Percentiles rank a stretch among this genome's conserved stretches.
Conservation (phyloP, 2,113 vertebrate species). For the Rostratula benghalensis region DNA sequence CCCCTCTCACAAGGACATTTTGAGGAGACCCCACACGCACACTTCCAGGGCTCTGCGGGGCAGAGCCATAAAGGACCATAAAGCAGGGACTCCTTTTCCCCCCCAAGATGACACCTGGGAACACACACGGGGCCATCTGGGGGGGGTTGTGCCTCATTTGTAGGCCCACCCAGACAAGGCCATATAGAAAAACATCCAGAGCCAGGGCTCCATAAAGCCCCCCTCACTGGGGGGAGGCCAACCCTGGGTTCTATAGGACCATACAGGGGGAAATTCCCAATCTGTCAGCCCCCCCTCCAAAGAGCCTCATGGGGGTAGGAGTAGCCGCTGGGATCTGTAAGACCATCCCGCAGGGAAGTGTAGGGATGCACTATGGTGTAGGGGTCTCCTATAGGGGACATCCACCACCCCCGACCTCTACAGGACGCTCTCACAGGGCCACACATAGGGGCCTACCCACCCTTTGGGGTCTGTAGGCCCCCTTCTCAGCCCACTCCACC, state of each 20-base stretch:
- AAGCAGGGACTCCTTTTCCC: no score
- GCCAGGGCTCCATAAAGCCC: no score
- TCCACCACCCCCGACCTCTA: neutral
- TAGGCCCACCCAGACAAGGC: neutral
- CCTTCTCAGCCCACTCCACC: no score
- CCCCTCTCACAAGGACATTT: neutral
- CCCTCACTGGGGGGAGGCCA: neutral
- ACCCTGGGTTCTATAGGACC: neutral
- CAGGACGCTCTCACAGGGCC: neutral
- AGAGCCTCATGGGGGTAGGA: fast-evolving
- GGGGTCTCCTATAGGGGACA: no score
- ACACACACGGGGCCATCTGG: neutral
- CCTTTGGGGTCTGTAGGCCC: neutral
- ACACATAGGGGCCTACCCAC: neutral
- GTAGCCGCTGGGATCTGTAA: no score
- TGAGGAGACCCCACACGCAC: neutral
- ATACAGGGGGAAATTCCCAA: neutral
- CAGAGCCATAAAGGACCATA: fast-evolving
- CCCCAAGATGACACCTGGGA: no score
- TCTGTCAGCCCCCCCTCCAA: no score
- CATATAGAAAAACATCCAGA: neutral
- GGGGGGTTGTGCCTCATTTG: neutral
- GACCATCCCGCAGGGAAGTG: neutral
- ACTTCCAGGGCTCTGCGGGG: neutral
- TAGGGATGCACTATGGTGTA: no score